A percentile compares a stretch with the other conserved stretches of the same genome.
phyloP scores from a whole-genome alignment of 2,888 invertebrate species.

The Drosophila emarginata region DNA sequence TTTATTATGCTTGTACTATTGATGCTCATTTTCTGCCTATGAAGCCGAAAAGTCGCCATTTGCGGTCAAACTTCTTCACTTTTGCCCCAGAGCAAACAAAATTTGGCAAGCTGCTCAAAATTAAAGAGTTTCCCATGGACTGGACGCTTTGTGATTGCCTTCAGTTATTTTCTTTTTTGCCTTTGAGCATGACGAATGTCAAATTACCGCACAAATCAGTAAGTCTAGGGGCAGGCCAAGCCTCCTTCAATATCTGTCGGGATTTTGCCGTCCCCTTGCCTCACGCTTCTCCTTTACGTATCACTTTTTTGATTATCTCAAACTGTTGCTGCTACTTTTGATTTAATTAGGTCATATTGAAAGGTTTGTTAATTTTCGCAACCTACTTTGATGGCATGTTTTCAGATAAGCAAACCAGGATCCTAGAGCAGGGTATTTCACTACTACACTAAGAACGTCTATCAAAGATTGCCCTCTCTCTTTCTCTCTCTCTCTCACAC shows the following conservation, averaged over 20 bases:
- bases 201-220: conserved; percentile 56
- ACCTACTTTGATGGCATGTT: conserved; percentile 73
- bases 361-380: conserved; percentile 77
- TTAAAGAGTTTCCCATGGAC: conserved; percentile 39
- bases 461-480: background rate
- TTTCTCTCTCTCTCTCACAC: background rate
- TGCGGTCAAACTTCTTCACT: conserved; percentile 9
- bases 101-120: conserved; percentile 29
- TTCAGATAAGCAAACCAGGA: conserved; percentile 54
- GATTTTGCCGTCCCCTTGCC: background rate
- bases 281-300: background rate
- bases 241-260: background rate
- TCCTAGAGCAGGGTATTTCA: conserved; percentile 35
- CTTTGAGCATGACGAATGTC: conserved; percentile 72
- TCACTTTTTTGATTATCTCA: background rate
- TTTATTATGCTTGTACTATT: background rate
- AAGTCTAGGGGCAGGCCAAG: conserved; percentile 9
- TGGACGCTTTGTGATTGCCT: conserved; percentile 25
- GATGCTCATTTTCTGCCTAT: background rate
- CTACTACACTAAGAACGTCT: conserved; percentile 37
- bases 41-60: background rate
- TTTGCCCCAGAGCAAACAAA: conserved; percentile 49
- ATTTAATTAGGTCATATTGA: conserved; percentile 76
- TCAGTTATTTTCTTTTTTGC: conserved; percentile 56
- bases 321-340: conserved; percentile 36